A percentile compares a stretch with the other conserved stretches of the same genome.
phyloP scores from a whole-genome alignment of 2,888 invertebrate species.

The Tiliacea aurago region DNA sequence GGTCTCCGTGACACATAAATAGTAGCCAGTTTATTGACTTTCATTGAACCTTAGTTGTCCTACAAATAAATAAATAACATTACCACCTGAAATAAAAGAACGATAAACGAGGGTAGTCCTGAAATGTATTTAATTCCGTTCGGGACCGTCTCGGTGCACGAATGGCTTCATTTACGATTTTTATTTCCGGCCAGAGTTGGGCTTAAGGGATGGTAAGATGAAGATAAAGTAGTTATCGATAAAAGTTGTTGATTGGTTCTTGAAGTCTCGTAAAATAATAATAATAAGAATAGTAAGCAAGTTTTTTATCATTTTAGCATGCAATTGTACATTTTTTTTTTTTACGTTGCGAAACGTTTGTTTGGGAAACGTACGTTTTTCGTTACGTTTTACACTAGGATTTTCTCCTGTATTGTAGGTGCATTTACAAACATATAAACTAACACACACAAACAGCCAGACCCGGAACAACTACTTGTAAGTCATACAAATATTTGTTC shows the following conservation, averaged over 20 bases:
- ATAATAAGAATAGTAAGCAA: neutral
- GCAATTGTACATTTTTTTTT: neutral
- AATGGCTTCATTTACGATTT: constrained; percentile 91
- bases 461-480: too few species aligned
- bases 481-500: too few species aligned
- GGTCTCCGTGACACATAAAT: constrained; percentile 45
- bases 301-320: neutral
- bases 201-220: constrained; percentile 16
- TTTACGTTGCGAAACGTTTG: too few species aligned
- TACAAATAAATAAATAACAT: constrained; percentile 84
- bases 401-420: too few species aligned
- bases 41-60: constrained; percentile 47
- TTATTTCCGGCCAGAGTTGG: constrained; percentile 86
- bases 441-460: too few species aligned
- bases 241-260: neutral
- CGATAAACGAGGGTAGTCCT: constrained; percentile 86
- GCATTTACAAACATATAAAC: too few species aligned
- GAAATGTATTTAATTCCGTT: constrained; percentile 88
- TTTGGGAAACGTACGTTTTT: too few species aligned
- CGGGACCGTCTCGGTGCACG: constrained; percentile 82
- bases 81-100: constrained; percentile 89
- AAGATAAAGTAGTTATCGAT: constrained; percentile 38
- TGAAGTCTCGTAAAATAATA: neutral
- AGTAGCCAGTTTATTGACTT: constrained; percentile 54
- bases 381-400: too few species aligned